Evolutionary conservation across 2,113 vertebrate species (phyloP).

Genomic region (Microcebus murinus): DNA sequence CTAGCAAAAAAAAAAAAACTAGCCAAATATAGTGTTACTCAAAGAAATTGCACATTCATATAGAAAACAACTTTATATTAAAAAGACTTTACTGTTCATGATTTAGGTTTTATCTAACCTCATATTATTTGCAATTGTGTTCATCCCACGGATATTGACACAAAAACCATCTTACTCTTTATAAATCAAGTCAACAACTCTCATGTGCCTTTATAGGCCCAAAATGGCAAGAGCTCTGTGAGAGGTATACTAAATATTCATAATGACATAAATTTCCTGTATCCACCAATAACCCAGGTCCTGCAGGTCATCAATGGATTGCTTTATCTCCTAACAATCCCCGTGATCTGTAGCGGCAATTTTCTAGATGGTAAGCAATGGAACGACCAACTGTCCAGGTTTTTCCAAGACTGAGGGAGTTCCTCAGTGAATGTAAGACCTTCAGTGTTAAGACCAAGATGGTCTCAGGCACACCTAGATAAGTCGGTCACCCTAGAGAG

Average conservation of each 20-base stretch:
- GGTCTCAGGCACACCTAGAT: background rate
- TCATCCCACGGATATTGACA: background rate
- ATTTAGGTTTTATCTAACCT: conserved; percentile 46
- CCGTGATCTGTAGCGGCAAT: background rate
- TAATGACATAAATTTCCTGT: background rate
- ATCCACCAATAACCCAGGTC: background rate
- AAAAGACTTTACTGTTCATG: background rate
- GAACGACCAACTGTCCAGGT: background rate
- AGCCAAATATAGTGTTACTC: background rate
- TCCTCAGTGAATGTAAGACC: background rate
- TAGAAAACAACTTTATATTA: conserved; percentile 12
- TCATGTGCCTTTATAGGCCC: background rate
- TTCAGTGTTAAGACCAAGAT: background rate
- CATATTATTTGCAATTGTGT: background rate
- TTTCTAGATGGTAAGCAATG: background rate
- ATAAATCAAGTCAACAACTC: background rate
- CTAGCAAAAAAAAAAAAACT: background rate
- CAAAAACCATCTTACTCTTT: conserved; percentile 1
- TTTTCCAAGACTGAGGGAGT: background rate
- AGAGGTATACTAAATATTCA: background rate
- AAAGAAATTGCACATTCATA: background rate
- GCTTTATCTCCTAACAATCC: conserved; percentile 9
- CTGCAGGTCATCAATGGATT: background rate
- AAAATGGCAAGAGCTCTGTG: background rate
- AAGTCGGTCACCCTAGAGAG: background rate